phyloP scores from a whole-genome alignment of 2,113 vertebrate genomes.

The Passer montanus region DNA sequence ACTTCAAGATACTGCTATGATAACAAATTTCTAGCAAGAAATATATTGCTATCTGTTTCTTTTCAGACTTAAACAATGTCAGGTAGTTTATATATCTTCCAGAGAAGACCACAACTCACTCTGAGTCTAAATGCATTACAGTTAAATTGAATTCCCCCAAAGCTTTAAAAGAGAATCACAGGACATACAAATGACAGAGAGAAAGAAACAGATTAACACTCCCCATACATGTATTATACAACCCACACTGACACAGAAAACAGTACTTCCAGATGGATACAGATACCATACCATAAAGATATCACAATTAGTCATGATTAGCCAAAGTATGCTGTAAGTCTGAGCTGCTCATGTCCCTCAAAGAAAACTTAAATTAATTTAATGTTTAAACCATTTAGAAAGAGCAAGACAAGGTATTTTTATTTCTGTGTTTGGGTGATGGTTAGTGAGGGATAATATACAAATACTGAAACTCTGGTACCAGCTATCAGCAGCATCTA shows the following conservation, averaged over 20 bases:
- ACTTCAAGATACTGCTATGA: background rate
- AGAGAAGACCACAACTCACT: background rate
- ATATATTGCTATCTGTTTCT: background rate
- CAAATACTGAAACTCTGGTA: background rate
- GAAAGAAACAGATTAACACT: background rate
- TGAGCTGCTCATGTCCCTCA: accelerated
- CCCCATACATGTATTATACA: background rate
- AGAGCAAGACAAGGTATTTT: accelerated
- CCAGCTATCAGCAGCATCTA: background rate
- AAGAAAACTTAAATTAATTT: background rate
- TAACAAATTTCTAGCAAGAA: constrained; percentile 15
- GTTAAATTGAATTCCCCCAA: background rate
- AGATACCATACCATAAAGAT: background rate
- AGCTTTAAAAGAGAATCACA: background rate
- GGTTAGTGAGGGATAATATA: background rate
- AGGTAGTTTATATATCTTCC: constrained; percentile 13
- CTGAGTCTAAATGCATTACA: background rate
- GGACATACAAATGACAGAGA: background rate
- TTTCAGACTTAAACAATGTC: background rate
- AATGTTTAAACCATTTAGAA: background rate
- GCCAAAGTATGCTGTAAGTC: background rate
- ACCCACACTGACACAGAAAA: background rate
- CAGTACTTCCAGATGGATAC: background rate
- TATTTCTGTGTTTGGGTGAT: background rate
- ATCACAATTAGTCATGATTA: background rate